Evolutionary conservation across 1,140 invertebrate species (phyloP), one percentile per base, ranked within the genome.

Genomic region (Cotesia typhae): DNA sequence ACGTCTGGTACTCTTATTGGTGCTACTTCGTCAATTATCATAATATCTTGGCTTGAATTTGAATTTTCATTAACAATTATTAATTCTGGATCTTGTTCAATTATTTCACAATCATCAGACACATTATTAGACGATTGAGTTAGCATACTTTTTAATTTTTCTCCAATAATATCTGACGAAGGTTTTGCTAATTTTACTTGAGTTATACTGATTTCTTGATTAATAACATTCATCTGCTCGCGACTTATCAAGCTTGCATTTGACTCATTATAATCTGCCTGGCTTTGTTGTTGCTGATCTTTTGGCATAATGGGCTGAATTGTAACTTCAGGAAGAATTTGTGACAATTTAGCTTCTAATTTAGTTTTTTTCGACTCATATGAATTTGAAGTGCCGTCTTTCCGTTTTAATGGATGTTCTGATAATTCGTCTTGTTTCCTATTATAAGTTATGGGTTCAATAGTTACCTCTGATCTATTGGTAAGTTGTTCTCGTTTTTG

Each of bases 21-120:
- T 17, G 82, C 76, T 6, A 87, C 83, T 57, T 87, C 86, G 20
- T 87, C 86, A 51, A 87, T 87, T 2, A 87, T 87, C 74, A 87
- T 82, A 6, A 87, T 82, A 52, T 87, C 86, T 53, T 87, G 85
- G 67, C 86, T 87, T 3, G 86, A 87, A 60, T 87, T 87, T 0
- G 86, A 87, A 65, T 87, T 87, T 37, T 87, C 85, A 65, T 87
- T 87, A 1, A 86, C 86, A 41, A 87, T 85, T 67, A 87, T 86
- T 4, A 87, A 70, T 60, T 87, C 86, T 4, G 86, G 85, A 10
- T 81, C 79, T 35, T 82, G 83, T 14, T 87, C 86, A 35, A 87
- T 86, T 9, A 87, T 86, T 55, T 87, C 85, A 65, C 85, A 86
- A 38, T 78, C 78, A 7, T 75, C 71, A 4, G 82, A 78, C 0